A percentile compares a stretch with the other conserved stretches of the same genome.
Conservation (phyloP, 2,888 invertebrate genomes). For the Megamerina dolium region DNA sequence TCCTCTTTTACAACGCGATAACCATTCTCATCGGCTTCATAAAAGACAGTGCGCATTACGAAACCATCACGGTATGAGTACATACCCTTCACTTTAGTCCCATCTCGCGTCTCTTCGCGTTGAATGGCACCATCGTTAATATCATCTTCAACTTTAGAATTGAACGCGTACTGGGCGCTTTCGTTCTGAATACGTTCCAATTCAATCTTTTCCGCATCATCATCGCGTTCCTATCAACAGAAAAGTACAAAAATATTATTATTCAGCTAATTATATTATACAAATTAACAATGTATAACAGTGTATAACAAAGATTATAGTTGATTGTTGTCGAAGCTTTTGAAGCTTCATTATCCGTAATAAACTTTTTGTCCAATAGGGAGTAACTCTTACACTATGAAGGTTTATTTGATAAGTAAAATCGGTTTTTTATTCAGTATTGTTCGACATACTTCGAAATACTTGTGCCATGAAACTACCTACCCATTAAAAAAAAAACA, state of each 20-base stretch:
- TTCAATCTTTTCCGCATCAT: slow-evolving; percentile 25
- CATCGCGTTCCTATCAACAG: neutral
- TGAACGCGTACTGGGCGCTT: slow-evolving; percentile 51
- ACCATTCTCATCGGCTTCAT: slow-evolving; percentile 58
- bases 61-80: slow-evolving; percentile 60
- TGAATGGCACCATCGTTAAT: slow-evolving; percentile 49
- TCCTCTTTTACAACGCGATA: slow-evolving; percentile 55
- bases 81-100: slow-evolving; percentile 49
- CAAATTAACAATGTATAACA: too few species aligned
- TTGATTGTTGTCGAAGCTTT: too few species aligned
- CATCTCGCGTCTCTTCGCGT: slow-evolving; percentile 47
- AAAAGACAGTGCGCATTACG: slow-evolving; percentile 53
- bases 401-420: too few species aligned
- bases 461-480: too few species aligned
- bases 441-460: too few species aligned
- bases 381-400: too few species aligned
- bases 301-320: too few species aligned
- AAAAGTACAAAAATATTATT: neutral
- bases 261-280: too few species aligned
- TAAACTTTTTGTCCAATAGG: too few species aligned
- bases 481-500: too few species aligned
- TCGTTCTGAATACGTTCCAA: slow-evolving; percentile 41
- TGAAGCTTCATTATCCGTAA: too few species aligned
- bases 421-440: too few species aligned
- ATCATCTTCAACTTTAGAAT: slow-evolving; percentile 48